Evolutionary conservation across 2,888 invertebrate genomes (phyloP).

Genomic region (Ochlodes sylvanus): DNA sequence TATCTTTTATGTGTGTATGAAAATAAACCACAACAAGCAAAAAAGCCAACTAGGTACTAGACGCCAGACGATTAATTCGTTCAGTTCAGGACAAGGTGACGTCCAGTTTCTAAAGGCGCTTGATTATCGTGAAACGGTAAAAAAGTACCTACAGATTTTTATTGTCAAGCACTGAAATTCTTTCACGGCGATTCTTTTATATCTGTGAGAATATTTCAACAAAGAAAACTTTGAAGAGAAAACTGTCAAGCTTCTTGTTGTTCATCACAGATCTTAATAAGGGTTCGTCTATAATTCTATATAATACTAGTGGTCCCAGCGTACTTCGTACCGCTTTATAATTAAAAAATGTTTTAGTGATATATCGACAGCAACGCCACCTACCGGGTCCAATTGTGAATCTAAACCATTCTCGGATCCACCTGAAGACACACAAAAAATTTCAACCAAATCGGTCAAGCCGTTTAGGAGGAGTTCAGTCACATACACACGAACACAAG

Average conservation of each 20-base stretch:
- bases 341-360: no score
- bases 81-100: constrained; percentile 48
- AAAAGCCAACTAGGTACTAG: constrained; percentile 2
- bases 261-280: constrained; percentile 1
- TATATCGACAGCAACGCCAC: no score
- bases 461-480: no score
- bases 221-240: constrained; percentile 13
- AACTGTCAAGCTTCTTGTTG: constrained; percentile 8
- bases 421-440: no score
- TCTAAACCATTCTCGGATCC: no score
- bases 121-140: constrained; percentile 62
- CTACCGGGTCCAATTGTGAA: no score
- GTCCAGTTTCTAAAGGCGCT: constrained; percentile 66
- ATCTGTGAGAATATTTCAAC: constrained; percentile 14
- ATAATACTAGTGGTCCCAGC: no score
- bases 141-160: constrained; percentile 25
- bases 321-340: no score
- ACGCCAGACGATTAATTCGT: constrained; percentile 24
- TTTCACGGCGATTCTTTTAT: constrained; percentile 25
- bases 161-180: constrained; percentile 28
- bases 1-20: not conserved
- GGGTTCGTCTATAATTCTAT: not conserved
- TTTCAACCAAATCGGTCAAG: no score
- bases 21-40: not conserved
- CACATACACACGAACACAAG: no score